These are phyloP conservation scores for Lytechinus variegatus DNA, from an alignment of 35 echinoderm and acorn worm species.

Conservation along the genomic window DNA sequence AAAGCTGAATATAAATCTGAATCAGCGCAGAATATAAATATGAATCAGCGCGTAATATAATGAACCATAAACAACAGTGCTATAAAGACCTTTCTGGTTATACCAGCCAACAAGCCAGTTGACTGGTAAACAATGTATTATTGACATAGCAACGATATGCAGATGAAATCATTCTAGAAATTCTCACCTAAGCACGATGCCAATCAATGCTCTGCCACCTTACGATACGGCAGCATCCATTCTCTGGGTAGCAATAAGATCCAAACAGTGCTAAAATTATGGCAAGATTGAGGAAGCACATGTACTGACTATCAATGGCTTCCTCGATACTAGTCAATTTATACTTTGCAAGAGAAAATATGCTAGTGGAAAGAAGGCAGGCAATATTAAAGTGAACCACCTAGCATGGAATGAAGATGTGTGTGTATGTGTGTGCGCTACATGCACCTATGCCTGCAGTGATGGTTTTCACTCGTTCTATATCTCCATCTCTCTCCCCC, in stretches of 20 bases:
- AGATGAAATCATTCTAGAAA: not conserved
- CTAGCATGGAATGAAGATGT: not conserved
- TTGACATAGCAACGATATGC: not conserved
- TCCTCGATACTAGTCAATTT: constrained; percentile 25
- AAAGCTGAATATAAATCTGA: not conserved
- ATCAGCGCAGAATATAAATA: too few relatives aligned
- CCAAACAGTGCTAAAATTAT: not conserved
- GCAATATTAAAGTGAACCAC: constrained; percentile 9
- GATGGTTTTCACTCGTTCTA: constrained; percentile 1
- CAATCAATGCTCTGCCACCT: constrained; percentile 17
- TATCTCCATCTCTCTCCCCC: not conserved
- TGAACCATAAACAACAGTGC: not conserved
- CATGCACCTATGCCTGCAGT: not conserved
- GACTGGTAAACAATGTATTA: not conserved
- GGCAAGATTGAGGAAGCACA: constrained; percentile 9
- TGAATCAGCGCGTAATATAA: not conserved
- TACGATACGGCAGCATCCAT: not conserved
- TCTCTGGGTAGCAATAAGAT: not conserved
- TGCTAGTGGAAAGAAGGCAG: not conserved
- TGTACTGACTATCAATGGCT: constrained; percentile 23
- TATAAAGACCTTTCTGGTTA: not conserved
- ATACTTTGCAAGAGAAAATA: constrained; percentile 10
- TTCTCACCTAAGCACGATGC: not conserved
- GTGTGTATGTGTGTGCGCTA: constrained; percentile 1
- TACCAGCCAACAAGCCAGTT: not conserved